phyloP scores from a whole-genome alignment of 2,113 vertebrate genomes.

The Collichthys lucidus region DNA sequence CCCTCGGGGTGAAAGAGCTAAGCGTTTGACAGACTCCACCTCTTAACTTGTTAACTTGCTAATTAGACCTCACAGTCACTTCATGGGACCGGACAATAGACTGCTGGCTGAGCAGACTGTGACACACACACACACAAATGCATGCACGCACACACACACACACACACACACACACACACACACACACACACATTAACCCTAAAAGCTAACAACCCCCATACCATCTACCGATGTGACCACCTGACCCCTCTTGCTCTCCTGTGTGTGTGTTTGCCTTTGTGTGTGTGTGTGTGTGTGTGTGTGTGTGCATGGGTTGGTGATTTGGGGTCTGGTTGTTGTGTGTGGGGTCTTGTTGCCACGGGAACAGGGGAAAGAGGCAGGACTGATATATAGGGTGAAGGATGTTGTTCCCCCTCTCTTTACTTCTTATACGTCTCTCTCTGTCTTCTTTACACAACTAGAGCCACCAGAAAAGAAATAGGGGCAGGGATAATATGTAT shows the following conservation, averaged over 20 bases:
- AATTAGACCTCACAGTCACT: slow-evolving; percentile 85
- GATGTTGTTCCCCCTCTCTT: slow-evolving; percentile 69
- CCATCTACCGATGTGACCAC: slow-evolving; percentile 74
- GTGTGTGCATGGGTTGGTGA: slow-evolving; percentile 53
- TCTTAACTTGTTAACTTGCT: slow-evolving; percentile 86
- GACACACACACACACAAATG: slow-evolving; percentile 37
- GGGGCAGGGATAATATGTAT: slow-evolving; percentile 33
- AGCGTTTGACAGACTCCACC: slow-evolving; percentile 84
- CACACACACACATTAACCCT: slow-evolving; percentile 61
- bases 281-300: slow-evolving; percentile 60
- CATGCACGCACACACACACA: slow-evolving; percentile 25
- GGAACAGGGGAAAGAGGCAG: slow-evolving; percentile 65
- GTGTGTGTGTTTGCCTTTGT: slow-evolving; percentile 54
- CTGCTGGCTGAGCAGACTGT: slow-evolving; percentile 71
- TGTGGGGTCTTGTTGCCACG: slow-evolving; percentile 77
- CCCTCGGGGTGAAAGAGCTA: slow-evolving; percentile 78
- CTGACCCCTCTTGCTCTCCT: slow-evolving; percentile 77
- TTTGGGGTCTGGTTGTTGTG: slow-evolving; percentile 68
- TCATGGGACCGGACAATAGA: slow-evolving; percentile 82
- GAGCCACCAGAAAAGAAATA: slow-evolving; percentile 61
- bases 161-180: slow-evolving; percentile 42
- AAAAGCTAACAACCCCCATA: slow-evolving; percentile 76
- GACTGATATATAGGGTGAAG: slow-evolving; percentile 73
- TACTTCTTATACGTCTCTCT: slow-evolving; percentile 55
- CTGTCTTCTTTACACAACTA: slow-evolving; percentile 50